Percentiles rank a stretch among this genome's conserved stretches.
Evolutionary conservation across 2,797 vertebrate species (phyloP).

Genomic region (Zenarchopterus dispar): DNA sequence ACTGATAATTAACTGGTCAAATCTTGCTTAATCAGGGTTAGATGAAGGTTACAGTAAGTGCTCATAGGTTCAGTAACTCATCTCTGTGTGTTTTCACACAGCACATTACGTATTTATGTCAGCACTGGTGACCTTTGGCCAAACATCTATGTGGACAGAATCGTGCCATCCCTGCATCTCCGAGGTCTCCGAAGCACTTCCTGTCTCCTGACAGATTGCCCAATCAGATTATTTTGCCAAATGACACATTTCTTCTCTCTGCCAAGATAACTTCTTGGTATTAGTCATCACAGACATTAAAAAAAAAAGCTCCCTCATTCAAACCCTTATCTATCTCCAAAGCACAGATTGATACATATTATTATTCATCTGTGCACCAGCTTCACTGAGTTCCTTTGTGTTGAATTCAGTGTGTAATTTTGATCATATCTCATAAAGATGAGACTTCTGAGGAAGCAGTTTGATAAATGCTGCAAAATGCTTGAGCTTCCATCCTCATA

Average conservation of each 20-base stretch:
- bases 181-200: too few relatives aligned
- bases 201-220: constrained; percentile 11
- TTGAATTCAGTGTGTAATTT: too few relatives aligned
- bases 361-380: too few relatives aligned
- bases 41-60: constrained; percentile 5
- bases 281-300: background rate
- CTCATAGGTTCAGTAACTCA: background rate
- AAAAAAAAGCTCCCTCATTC: too few relatives aligned
- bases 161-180: too few relatives aligned
- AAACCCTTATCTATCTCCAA: too few relatives aligned
- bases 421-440: too few relatives aligned
- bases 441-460: too few relatives aligned
- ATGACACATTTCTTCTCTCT: constrained; percentile 1
- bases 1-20: constrained; percentile 2
- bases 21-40: constrained; percentile 23
- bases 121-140: constrained; percentile 38
- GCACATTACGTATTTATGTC: constrained; percentile 12
- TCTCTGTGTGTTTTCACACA: constrained; percentile 3
- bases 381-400: too few relatives aligned
- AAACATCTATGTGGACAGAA: background rate
- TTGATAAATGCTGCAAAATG: too few relatives aligned
- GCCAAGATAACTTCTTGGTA: constrained; percentile 7
- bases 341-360: too few relatives aligned
- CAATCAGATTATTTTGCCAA: constrained; percentile 23
- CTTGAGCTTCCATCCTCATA: too few relatives aligned